Evolutionary conservation across 2,113 vertebrate genomes (phyloP).

Genomic region (Dinomys branickii): DNA sequence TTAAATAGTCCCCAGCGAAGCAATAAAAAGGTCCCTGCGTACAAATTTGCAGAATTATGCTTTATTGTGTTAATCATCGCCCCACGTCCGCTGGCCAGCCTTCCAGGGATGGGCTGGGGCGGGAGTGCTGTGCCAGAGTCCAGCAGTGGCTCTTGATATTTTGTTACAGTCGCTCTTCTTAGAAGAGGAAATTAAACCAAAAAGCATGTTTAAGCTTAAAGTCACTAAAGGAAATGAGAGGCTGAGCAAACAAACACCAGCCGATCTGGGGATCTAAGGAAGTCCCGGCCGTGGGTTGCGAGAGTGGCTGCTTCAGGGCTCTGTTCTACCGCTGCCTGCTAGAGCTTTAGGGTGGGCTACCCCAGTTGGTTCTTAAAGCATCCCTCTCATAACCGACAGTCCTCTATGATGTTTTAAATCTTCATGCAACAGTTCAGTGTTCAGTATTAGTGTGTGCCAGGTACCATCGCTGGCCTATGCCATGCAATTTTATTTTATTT

Average conservation of each 20-base stretch:
- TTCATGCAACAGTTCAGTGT: neutral
- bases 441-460: neutral
- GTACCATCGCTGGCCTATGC: neutral
- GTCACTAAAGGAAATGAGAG: conserved; percentile 44
- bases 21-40: conserved; percentile 77
- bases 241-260: neutral
- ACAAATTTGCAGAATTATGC: conserved; percentile 81
- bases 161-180: conserved; percentile 38
- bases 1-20: conserved; percentile 77
- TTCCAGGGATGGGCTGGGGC: conserved; percentile 4
- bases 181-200: conserved; percentile 72
- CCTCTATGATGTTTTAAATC: neutral
- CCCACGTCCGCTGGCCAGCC: conserved; percentile 56
- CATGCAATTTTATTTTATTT: neutral
- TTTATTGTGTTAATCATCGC: conserved; percentile 81
- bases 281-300: neutral
- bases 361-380: too few relatives aligned
- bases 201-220: conserved; percentile 3
- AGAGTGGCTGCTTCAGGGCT: neutral
- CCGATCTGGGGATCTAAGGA: neutral
- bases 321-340: neutral
- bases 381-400: neutral
- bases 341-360: neutral
- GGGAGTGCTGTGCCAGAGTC: neutral
- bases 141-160: neutral